A percentile compares a stretch with the other conserved stretches of the same genome.
Evolutionary conservation across 2,888 invertebrate genomes (phyloP).

Genomic region (Xylocampa areola): DNA sequence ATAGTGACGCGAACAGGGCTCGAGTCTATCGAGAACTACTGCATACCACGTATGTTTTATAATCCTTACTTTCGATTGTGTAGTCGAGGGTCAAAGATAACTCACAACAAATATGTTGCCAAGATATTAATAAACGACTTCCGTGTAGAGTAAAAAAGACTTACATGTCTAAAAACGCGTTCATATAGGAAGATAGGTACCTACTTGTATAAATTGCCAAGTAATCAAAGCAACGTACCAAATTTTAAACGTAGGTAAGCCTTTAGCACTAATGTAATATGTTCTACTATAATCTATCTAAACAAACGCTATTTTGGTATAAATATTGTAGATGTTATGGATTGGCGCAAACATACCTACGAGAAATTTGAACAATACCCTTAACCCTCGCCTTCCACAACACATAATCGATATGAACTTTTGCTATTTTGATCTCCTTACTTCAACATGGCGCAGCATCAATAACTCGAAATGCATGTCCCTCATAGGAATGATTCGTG

Average conservation of each 20-base stretch:
- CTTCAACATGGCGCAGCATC: slow-evolving; percentile 38
- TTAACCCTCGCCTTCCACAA: slow-evolving; percentile 47
- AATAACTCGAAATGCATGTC: slow-evolving; percentile 71
- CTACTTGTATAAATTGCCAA: no score
- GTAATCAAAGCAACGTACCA: no score
- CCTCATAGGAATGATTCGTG: slow-evolving; percentile 91
- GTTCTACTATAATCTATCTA: background rate
- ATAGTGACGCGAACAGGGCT: slow-evolving; percentile 84
- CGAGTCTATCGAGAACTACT: slow-evolving; percentile 60
- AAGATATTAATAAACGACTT: background rate
- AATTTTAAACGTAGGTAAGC: no score
- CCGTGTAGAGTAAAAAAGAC: slow-evolving; percentile 4
- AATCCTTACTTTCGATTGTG: slow-evolving; percentile 23
- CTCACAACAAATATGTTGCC: slow-evolving; percentile 3
- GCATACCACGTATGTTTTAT: slow-evolving; percentile 50
- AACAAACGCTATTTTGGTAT: background rate
- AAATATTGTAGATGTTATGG: slow-evolving; percentile 7
- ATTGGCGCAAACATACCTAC: slow-evolving; percentile 3
- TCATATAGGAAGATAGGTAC: no score
- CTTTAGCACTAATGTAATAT: no score
- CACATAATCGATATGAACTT: slow-evolving; percentile 19
- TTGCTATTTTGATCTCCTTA: slow-evolving; percentile 16
- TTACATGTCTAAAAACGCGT: no score
- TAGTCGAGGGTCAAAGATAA: slow-evolving; percentile 35
- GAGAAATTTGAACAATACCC: slow-evolving; percentile 24